A percentile compares a stretch with the other conserved stretches of the same genome.
Evolutionary conservation across 2,113 vertebrate genomes (phyloP).

Genomic region (Siphamia tubifer): DNA sequence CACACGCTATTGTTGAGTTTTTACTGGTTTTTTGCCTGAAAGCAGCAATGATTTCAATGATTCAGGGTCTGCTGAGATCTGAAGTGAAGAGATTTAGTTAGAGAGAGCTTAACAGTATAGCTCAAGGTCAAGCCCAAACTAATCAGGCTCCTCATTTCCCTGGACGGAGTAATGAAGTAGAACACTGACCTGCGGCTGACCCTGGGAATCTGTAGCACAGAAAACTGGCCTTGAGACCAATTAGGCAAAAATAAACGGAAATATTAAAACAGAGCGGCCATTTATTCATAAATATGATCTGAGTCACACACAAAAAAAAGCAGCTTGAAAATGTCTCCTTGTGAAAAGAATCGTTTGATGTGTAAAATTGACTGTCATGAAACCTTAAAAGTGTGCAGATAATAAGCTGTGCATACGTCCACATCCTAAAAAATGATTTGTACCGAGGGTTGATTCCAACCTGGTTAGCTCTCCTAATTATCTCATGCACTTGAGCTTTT

Average conservation of each 20-base stretch:
- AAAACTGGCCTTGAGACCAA: constrained; percentile 55
- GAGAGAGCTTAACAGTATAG: constrained; percentile 44
- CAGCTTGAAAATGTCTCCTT: constrained; percentile 19
- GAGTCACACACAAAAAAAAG: constrained; percentile 9
- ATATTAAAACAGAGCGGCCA: constrained; percentile 37
- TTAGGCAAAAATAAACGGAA: constrained; percentile 53
- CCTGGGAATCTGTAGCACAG: constrained; percentile 44
- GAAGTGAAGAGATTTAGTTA: constrained; percentile 26
- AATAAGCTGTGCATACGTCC: constrained; percentile 29
- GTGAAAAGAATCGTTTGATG: neutral
- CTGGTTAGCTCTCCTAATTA: constrained; percentile 67
- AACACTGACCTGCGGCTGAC: constrained; percentile 58
- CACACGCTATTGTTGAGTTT: neutral
- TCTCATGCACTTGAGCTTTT: constrained; percentile 73
- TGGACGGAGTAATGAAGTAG: constrained; percentile 68
- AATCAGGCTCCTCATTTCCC: constrained; percentile 67
- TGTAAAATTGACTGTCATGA: constrained; percentile 7
- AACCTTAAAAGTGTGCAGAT: constrained; percentile 21
- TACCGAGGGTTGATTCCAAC: constrained; percentile 63
- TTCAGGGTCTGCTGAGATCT: constrained; percentile 36
- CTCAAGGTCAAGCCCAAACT: constrained; percentile 70
- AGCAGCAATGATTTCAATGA: constrained; percentile 18
- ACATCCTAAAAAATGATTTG: constrained; percentile 41
- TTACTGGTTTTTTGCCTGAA: neutral
- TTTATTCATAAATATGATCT: constrained; percentile 50